Percentiles rank a stretch among this genome's conserved stretches.
Evolutionary conservation across 2,888 invertebrate species (phyloP).

Genomic region (Cryptophagus acutangulus): DNA sequence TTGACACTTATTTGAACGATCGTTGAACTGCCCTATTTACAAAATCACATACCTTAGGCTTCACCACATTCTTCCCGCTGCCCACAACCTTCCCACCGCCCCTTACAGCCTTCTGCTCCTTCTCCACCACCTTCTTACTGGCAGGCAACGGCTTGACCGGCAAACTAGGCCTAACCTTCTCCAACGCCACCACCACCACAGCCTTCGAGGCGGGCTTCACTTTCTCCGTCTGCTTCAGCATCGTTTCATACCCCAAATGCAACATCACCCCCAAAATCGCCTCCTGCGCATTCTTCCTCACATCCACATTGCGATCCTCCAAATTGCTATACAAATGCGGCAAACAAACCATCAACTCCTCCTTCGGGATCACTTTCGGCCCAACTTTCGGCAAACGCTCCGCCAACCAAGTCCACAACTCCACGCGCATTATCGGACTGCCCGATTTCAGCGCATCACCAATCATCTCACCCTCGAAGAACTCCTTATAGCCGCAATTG

Average conservation of each 20-base stretch:
- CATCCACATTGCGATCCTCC: slow-evolving; percentile 88
- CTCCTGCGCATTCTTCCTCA: slow-evolving; percentile 84
- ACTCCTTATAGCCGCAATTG: slow-evolving; percentile 72
- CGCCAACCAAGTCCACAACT: slow-evolving; percentile 81
- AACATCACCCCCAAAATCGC: slow-evolving; percentile 90
- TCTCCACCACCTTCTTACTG: slow-evolving; percentile 51
- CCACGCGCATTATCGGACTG: slow-evolving; percentile 74
- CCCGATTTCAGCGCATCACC: slow-evolving; percentile 80
- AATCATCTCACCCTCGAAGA: slow-evolving; percentile 86
- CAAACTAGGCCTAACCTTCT: slow-evolving; percentile 78
- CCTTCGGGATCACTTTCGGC: slow-evolving; percentile 69
- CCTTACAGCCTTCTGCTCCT: slow-evolving; percentile 52
- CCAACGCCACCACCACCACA: slow-evolving; percentile 72
- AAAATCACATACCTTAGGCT: slow-evolving; percentile 55
- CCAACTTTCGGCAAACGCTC: slow-evolving; percentile 72
- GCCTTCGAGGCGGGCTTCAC: slow-evolving; percentile 75
- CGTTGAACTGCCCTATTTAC: too few species aligned
- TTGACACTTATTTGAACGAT: too few species aligned
- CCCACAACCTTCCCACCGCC: slow-evolving; percentile 55
- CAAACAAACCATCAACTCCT: slow-evolving; percentile 74
- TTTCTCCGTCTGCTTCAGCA: slow-evolving; percentile 72
- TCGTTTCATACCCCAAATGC: slow-evolving; percentile 77
- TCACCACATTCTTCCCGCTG: slow-evolving; percentile 50
- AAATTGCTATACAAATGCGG: slow-evolving; percentile 75
- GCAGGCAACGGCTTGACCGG: slow-evolving; percentile 76